Evolutionary conservation across 2,888 invertebrate species (phyloP).

Genomic region (Latrodectus hesperus): DNA sequence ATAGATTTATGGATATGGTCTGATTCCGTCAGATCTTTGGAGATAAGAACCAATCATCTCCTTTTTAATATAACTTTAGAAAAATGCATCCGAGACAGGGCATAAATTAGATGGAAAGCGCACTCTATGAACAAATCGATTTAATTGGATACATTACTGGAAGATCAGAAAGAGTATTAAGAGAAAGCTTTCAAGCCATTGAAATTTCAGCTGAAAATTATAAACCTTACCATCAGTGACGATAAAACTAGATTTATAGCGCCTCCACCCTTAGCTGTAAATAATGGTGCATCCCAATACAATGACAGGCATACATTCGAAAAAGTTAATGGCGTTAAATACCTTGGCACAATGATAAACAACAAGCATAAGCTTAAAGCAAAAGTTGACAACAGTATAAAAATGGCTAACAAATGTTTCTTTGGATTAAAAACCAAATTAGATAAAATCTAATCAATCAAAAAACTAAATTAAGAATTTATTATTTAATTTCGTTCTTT

Average conservation of each 20-base stretch:
- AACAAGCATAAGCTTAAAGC: background rate
- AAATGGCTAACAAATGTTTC: background rate
- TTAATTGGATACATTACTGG: too few relatives aligned
- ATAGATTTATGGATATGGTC: too few relatives aligned
- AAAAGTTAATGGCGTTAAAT: background rate
- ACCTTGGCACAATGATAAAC: background rate
- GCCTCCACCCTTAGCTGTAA: background rate
- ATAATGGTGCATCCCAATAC: background rate
- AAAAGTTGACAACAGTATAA: background rate
- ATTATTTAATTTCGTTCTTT: background rate
- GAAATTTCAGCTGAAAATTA: background rate
- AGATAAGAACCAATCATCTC: too few relatives aligned
- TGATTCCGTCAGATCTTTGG: too few relatives aligned
- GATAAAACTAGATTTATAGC: background rate
- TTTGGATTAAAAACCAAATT: background rate
- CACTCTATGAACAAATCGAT: too few relatives aligned
- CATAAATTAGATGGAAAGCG: too few relatives aligned
- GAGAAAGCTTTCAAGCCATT: too few relatives aligned
- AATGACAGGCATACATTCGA: background rate
- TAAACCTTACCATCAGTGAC: background rate
- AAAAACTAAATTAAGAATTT: background rate
- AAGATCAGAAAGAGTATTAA: too few relatives aligned
- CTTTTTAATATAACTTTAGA: too few relatives aligned
- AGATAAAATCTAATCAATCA: background rate
- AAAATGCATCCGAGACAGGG: too few relatives aligned